Evolutionary conservation across 2,888 invertebrate species (phyloP).

Genomic region (Heterodera filipjevi): DNA sequence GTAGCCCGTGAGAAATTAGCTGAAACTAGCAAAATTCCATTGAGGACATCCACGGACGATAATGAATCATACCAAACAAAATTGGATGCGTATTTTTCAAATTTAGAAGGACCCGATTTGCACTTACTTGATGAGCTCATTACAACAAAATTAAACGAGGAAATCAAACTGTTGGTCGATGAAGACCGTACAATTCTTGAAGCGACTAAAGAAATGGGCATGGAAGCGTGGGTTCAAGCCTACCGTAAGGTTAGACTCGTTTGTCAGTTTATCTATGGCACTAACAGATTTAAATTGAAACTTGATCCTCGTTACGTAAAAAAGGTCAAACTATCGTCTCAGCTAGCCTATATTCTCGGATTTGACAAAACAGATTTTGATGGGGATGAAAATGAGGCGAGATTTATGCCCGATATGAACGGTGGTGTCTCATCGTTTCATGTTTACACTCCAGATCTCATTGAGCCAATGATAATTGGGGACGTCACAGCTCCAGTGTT

Average conservation of each 20-base stretch:
- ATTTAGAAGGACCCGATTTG: neutral
- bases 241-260: neutral
- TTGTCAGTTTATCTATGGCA: neutral
- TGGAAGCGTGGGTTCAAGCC: conserved; percentile 16
- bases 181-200: neutral
- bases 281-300: neutral
- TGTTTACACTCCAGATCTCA: conserved; percentile 36
- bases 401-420: conserved; percentile 24
- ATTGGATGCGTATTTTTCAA: neutral
- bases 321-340: neutral
- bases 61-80: neutral
- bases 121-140: neutral
- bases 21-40: neutral
- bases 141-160: neutral
- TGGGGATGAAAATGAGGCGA: neutral
- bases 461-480: conserved; percentile 35
- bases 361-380: neutral
- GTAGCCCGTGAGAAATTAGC: neutral
- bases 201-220: neutral
- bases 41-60: neutral
- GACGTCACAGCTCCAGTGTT: conserved; percentile 34
- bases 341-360: conserved; percentile 23
- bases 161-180: neutral
- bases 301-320: neutral
- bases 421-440: conserved; percentile 20